Base-by-base conservation (phyloP, 2,888 invertebrate species). In the Diachrysia chrysitis region DNA sequence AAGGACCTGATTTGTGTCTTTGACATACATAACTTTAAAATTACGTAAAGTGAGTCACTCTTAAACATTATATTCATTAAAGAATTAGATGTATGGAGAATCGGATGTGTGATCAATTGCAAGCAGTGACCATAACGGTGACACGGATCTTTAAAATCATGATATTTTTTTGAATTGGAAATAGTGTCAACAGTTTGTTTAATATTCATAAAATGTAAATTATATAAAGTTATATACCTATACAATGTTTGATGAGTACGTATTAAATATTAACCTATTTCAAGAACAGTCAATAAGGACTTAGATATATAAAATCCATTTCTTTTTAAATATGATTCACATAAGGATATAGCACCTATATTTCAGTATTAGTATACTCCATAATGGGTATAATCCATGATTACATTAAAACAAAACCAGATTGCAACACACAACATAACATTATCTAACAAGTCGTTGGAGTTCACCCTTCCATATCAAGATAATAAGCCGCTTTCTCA, bases 401-500 rank as follows among this genome's bases (percentile, higher is more conserved):
- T 56, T 55, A 46, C 55, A 60, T 14, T 21, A 48, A 42, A 37
- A 42, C n/a, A 42, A 16, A 67, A 59, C 21, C 35, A 54, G 63
- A 12, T 71, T 58, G 57, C 35, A 46, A 60, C 58, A 73, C 63
- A 32, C 82, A 72, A 82, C 71, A 76, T 81, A 65, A 84, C 67
- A 71, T 87, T 88, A 85, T 81, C 83, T 87, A 90, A 89, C 71
- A 70, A 62, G 71, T 76, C 53, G 69, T 79, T 71, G 37, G 73
- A 63, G 84, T 79, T 85, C 85, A 82, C 84, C 79, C 81, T 84
- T 76, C 91, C 90, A 83, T 89, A 91, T 82, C 84, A 75, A 89
- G 90, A 83, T 82, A 77, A 81, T 85, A 79, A 79, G 81, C 82
- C 81, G 87, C 93, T 93, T 93, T 92, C 93, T 83, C 90, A 88